Evolutionary conservation across 2,113 vertebrate genomes (phyloP), one percentile per base, ranked within the genome.

Genomic region (Himantopus leucocephalus): DNA sequence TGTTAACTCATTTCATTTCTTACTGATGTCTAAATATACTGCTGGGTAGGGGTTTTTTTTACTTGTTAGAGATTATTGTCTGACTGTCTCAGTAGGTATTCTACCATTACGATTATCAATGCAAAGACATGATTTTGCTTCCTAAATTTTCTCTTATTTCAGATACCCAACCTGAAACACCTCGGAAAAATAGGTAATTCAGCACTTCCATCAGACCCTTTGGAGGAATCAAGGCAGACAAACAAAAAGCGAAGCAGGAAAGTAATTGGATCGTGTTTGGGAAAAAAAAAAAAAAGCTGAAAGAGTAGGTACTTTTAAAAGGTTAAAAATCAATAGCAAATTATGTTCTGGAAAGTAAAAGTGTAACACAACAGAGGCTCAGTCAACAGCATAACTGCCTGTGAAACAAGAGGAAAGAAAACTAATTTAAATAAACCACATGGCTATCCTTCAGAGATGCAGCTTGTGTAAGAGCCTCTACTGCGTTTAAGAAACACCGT

Each of bases 1-100:
- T 82, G 39, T 92, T 95, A 96, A 79, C 80, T 90, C 70, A 87
- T 79, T 92, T 96, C 9, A 93, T 78, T 94, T 95, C 62, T 94
- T 79, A 85, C n/a, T 50, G 45, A 79, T 55, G 55, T 64, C 80
- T 94, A 88, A 82, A 87, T 68, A 82, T 63, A 76, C 11, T 62
- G 15, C 15, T 84, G 35, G 9, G 23, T 37, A 12, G 21, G 14
- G 12, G 32, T 5, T 17, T n/a, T 55, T 90, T 64, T 78, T 22
- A 16, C 18, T 90, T 88, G n/a, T 17, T 78, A 92, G 77, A 90
- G 29, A 76, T 56, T 60, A 50, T 37, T 43, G 26, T 56, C 86
- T 82, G 22, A 34, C 43, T 89, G 43, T 72, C 50, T 75, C 82
- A 55, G 50, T 39, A 91, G 29, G 22, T 70, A 62, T 66, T 80